These are phyloP conservation scores for Agriopis marginaria DNA, from an alignment of 2,888 invertebrate genomes.

Conservation along the genomic window DNA sequence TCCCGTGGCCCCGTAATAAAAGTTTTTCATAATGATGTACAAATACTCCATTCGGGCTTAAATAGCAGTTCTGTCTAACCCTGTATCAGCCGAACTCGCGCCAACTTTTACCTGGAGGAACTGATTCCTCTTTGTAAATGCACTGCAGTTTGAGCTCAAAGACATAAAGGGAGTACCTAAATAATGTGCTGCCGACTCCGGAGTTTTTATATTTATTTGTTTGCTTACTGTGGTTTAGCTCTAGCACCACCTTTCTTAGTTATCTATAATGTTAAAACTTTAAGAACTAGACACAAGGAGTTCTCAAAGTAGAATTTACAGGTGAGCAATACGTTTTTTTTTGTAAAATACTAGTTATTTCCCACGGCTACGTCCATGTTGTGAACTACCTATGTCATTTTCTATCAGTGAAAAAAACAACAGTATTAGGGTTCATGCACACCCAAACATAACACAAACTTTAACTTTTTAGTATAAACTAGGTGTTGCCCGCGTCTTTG, in stretches of 20 bases:
- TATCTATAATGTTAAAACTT: neutral
- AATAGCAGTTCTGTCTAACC: neutral
- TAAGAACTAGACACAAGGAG: too few relatives aligned
- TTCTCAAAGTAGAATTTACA: too few relatives aligned
- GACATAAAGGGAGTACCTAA: slow-evolving; percentile 18
- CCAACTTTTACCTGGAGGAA: slow-evolving; percentile 38
- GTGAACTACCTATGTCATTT: too few relatives aligned
- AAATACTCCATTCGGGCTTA: neutral
- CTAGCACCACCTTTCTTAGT: neutral
- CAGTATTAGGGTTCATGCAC: too few relatives aligned
- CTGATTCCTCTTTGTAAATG: slow-evolving; percentile 40
- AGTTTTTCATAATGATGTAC: neutral
- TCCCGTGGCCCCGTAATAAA: too few relatives aligned
- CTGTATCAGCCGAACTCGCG: slow-evolving; percentile 29
- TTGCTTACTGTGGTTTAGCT: neutral
- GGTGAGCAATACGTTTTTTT: too few relatives aligned
- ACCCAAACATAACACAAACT: too few relatives aligned
- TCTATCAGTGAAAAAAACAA: too few relatives aligned
- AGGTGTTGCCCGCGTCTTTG: too few relatives aligned
- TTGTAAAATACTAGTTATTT: too few relatives aligned
- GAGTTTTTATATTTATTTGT: slow-evolving; percentile 1
- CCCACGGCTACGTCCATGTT: too few relatives aligned
- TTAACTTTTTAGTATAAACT: too few relatives aligned
- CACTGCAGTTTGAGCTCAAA: slow-evolving; percentile 35
- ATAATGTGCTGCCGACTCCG: neutral